Percentiles rank a stretch among this genome's conserved stretches.
Conservation (phyloP, 2,113 vertebrate genomes). For the Saimiri boliviensis region DNA sequence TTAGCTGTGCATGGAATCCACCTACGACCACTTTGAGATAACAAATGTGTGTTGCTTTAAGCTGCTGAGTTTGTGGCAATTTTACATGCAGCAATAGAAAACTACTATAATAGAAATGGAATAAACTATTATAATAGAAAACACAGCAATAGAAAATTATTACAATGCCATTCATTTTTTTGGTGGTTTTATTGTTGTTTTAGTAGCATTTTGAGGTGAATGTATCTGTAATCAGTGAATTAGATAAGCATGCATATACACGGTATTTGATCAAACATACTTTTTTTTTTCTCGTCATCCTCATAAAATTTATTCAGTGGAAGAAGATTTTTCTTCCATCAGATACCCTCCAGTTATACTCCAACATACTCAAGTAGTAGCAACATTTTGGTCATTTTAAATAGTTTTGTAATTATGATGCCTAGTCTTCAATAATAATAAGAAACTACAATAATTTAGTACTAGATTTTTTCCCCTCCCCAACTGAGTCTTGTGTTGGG, state of each 20-base stretch:
- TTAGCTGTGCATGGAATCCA: neutral
- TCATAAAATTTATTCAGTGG: neutral
- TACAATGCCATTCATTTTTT: neutral
- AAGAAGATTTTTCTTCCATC: neutral
- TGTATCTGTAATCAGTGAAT: neutral
- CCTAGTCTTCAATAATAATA: neutral
- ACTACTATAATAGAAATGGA: neutral
- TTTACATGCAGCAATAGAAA: neutral
- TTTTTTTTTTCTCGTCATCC: neutral
- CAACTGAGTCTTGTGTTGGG: neutral
- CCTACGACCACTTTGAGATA: neutral
- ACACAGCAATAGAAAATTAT: neutral
- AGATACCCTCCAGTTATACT: neutral
- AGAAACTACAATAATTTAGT: neutral
- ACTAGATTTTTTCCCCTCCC: neutral
- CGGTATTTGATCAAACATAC: neutral
- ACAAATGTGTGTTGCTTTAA: neutral
- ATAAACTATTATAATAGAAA: neutral
- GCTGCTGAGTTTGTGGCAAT: neutral
- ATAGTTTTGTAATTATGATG: neutral
- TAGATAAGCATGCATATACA: neutral
- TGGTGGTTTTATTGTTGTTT: neutral
- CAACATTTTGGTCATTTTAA: neutral
- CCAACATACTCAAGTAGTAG: neutral
- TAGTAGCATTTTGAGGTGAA: neutral